Evolutionary conservation across 2,113 vertebrate species (phyloP), one percentile per base, ranked within the genome.

Genomic region (Bostrychus sinensis): DNA sequence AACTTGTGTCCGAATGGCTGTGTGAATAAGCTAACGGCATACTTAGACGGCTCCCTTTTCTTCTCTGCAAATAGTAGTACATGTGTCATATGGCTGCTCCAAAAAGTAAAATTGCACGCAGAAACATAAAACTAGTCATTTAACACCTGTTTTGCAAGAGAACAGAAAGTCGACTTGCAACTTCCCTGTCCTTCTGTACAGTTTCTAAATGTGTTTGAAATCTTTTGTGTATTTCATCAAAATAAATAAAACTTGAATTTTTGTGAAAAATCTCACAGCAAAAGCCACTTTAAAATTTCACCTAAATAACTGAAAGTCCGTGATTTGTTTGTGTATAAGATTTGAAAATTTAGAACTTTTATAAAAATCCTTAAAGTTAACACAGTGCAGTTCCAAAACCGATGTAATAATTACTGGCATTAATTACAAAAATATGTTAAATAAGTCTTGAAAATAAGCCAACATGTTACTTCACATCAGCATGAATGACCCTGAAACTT

Each of bases 401-500:
- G 42, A 48, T 46, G 54, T 79, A 80, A 76, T 54, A 64, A 64
- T 72, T 70, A 59, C 75, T 84, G 11, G 23, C 66, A 74, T 62
- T 30, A 83, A 60, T 63, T 60, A 26, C 77, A 75, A 77, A 71
- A 80, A 68, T 60, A 75, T 57, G 63, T 38, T 75, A 70, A 62
- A 76, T 2, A 66, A 56, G 56, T 82, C 66, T 69, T 75, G 72
- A 72, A 76, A 74, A 83, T 77, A 57, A 20, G 51, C 14, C 11
- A 2, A 56, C 78, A 65, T 64, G 19, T 58, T 77, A 83, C 82
- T 82, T 79, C 70, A 84, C 70, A 66, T 73, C 70, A 41, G 58
- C 3, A 51, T n/a, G 75, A 73, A 81, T 76, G 70, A 78, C 64
- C 74, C 54, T 55, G 10, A 68, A 70, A 82, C 78, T 72, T 67